These are phyloP conservation scores for Syritta pipiens DNA, from an alignment of 2,888 invertebrate genomes.

Conservation along the genomic window DNA sequence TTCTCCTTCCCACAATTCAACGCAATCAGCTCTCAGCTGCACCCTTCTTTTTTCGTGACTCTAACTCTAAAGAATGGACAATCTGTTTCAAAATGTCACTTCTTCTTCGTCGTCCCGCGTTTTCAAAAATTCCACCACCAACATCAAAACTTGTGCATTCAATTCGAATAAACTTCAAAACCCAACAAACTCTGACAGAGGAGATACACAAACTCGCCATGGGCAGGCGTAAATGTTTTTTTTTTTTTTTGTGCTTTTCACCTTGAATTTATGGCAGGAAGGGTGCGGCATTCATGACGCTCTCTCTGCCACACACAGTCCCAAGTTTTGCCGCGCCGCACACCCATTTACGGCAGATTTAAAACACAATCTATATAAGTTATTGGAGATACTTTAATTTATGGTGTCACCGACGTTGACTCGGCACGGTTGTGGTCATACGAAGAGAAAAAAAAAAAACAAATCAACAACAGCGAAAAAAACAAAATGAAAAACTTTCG, in stretches of 20 bases:
- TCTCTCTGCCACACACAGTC: conserved; percentile 12
- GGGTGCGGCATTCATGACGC: conserved; percentile 53
- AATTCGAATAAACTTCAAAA: conserved; percentile 6
- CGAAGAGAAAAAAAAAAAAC: too few species aligned
- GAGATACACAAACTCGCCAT: background rate
- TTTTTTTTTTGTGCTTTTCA: conserved; percentile 40
- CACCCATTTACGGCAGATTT: conserved; percentile 52
- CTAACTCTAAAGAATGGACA: too few species aligned
- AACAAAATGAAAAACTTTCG: too few species aligned
- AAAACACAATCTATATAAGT: conserved; percentile 43
- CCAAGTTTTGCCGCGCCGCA: background rate
- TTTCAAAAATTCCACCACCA: too few species aligned
- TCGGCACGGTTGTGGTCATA: conserved; percentile 27
- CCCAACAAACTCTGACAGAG: background rate
- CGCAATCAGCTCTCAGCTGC: too few species aligned
- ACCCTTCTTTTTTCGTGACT: too few species aligned
- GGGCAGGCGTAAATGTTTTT: conserved; percentile 12
- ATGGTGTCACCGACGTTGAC: conserved; percentile 20
- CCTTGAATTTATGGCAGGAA: conserved; percentile 60
- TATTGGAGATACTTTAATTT: conserved; percentile 44
- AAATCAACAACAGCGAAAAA: too few species aligned
- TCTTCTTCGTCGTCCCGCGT: too few species aligned
- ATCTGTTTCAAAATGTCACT: too few species aligned
- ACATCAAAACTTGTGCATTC: too few species aligned
- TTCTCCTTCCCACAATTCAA: too few species aligned